Conservation (phyloP, 2,113 vertebrate species). For the Cairina moschata region DNA sequence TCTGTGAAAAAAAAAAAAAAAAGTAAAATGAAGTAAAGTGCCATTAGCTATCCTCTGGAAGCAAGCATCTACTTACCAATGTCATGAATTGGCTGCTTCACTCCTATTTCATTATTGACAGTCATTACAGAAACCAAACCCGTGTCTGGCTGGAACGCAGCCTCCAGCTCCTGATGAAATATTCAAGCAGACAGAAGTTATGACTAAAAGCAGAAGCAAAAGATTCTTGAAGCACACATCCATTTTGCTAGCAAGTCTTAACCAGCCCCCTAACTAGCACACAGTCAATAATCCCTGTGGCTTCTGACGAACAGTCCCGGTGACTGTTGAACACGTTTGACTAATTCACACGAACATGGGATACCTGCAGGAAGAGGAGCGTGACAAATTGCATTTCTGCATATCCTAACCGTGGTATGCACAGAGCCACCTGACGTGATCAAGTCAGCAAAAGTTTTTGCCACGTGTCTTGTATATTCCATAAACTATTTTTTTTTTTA, state of each 20-base stretch:
- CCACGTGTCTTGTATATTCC: background rate
- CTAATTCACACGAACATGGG: accelerated
- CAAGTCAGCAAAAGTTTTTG: background rate
- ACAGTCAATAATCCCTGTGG: background rate
- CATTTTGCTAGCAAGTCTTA: background rate
- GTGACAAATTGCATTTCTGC: accelerated
- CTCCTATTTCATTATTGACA: constrained; percentile 97
- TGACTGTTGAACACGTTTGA: too few species aligned
- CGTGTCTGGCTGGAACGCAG: constrained; percentile 88
- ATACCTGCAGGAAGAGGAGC: background rate
- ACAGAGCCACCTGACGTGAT: background rate
- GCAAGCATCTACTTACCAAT: constrained; percentile 82
- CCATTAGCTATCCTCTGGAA: background rate
- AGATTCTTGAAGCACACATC: background rate
- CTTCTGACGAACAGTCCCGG: background rate
- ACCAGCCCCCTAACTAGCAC: background rate
- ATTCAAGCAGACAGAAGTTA: background rate
- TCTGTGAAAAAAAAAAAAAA: background rate
- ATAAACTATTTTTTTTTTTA: background rate
- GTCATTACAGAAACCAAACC: constrained; percentile 94
- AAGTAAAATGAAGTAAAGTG: background rate
- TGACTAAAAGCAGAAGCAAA: background rate
- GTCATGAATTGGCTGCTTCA: constrained; percentile 89
- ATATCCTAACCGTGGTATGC: background rate
- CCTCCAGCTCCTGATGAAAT: constrained; percentile 84